Conservation (phyloP, 2,888 invertebrate species). For the Aphodius granarius region DNA sequence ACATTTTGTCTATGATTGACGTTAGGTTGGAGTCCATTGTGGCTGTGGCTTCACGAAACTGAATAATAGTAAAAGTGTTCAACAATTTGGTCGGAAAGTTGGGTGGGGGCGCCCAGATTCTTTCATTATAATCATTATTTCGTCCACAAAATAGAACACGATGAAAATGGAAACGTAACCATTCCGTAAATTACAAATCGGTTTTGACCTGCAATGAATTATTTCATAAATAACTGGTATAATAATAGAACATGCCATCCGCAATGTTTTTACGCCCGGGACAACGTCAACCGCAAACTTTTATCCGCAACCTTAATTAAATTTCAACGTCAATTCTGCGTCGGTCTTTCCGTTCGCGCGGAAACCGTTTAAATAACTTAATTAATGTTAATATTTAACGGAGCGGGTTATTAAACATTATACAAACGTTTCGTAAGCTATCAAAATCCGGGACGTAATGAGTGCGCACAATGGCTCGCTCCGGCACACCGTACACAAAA, state of each 20-base stretch:
- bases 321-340: constrained; percentile 4
- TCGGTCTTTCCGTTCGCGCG: background rate
- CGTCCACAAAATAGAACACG: background rate
- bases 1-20: too few species aligned
- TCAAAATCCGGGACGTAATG: constrained; percentile 5
- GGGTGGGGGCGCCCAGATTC: too few species aligned
- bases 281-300: background rate
- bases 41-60: too few species aligned
- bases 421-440: background rate
- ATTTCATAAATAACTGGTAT: background rate
- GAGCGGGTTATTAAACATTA: background rate
- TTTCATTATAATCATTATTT: too few species aligned
- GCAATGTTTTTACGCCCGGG: background rate
- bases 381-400: background rate
- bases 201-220: background rate
- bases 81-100: too few species aligned
- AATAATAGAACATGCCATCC: background rate
- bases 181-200: background rate
- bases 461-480: constrained; percentile 12
- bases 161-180: background rate
- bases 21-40: too few species aligned
- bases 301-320: background rate
- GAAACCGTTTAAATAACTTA: background rate
- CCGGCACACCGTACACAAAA: constrained; percentile 13
- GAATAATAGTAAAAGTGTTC: too few species aligned